Percentiles rank a stretch among this genome's conserved stretches.
Evolutionary conservation across 2,797 vertebrate species (phyloP).

Genomic region (Alexandromys oeconomus): DNA sequence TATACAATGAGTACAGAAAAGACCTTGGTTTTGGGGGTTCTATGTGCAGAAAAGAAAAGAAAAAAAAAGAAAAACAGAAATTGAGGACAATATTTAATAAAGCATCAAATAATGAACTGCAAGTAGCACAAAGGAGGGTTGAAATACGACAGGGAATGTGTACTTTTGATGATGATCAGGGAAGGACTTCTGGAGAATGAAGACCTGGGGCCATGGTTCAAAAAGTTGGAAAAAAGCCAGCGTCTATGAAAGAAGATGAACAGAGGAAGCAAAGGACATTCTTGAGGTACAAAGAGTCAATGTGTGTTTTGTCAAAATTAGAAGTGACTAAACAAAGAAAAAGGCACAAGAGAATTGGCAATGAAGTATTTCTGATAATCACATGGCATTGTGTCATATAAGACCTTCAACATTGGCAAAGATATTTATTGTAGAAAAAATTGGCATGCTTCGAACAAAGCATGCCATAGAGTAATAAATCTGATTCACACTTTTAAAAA

Average conservation of each 20-base stretch:
- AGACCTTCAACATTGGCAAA: background rate
- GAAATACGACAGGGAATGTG: background rate
- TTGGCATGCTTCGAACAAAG: background rate
- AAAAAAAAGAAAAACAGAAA: background rate
- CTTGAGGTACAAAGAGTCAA: background rate
- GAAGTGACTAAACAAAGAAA: background rate
- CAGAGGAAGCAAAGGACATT: background rate
- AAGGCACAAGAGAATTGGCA: background rate
- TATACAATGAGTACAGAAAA: background rate
- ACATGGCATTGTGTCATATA: background rate
- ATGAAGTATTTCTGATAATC: background rate
- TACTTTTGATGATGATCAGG: background rate
- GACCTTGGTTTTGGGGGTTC: rapidly evolving
- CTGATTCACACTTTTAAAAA: background rate
- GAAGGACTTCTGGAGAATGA: background rate
- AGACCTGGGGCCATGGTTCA: rapidly evolving
- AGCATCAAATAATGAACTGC: background rate
- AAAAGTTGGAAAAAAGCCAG: background rate
- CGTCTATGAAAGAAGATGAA: background rate
- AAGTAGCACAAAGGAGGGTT: background rate
- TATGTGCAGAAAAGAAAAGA: background rate
- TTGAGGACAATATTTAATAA: background rate
- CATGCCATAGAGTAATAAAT: background rate
- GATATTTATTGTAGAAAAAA: background rate
- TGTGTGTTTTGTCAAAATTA: background rate